phyloP scores from a whole-genome alignment of 2,113 vertebrate species.

The Chroicocephalus ridibundus region DNA sequence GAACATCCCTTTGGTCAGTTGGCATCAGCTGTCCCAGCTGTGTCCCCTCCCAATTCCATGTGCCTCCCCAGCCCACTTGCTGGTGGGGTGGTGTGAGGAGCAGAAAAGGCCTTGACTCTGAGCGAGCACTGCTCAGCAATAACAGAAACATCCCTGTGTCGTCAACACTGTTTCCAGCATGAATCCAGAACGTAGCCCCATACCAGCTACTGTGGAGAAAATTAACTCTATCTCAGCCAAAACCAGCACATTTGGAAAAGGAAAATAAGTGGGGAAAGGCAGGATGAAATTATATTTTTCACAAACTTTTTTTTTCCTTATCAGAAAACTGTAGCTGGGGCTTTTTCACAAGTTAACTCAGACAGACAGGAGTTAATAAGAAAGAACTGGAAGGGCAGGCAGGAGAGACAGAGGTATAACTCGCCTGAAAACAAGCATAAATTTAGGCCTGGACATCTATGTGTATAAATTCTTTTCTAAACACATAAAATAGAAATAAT shows the following conservation, averaged over 20 bases:
- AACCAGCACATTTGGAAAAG: neutral
- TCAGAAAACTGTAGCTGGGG: neutral
- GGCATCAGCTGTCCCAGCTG: neutral
- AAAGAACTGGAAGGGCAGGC: neutral
- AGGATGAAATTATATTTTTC: neutral
- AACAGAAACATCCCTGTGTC: neutral
- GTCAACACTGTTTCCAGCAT: neutral
- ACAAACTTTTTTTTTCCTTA: neutral
- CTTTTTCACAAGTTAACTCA: neutral
- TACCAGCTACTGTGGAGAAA: neutral
- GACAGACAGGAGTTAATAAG: neutral
- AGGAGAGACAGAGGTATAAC: neutral
- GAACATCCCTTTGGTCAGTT: accelerated
- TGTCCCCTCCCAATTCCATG: neutral
- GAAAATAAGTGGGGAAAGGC: neutral
- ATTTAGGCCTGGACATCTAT: neutral
- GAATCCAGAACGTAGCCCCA: neutral
- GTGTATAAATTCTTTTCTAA: conserved; percentile 5
- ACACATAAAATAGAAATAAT: neutral
- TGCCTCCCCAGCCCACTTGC: neutral
- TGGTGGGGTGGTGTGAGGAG: neutral
- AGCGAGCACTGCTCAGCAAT: neutral
- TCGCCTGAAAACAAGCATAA: neutral
- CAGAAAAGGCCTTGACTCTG: neutral
- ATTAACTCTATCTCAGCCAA: neutral